phyloP scores from a whole-genome alignment of 2,113 vertebrate species.

The Melanerpes formicivorus region DNA sequence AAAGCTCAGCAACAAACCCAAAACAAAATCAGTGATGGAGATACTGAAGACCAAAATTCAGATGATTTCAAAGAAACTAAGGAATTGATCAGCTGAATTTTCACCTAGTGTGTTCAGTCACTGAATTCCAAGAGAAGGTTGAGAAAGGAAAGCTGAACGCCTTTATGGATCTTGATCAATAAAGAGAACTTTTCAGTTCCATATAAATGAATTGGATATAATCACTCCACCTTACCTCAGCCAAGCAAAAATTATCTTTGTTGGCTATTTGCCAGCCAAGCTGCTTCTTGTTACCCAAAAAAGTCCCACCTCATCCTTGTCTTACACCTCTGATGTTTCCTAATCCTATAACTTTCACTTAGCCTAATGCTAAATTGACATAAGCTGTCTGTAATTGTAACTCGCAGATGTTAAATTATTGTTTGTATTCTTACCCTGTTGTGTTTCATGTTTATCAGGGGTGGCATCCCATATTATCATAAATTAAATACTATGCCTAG shows the following conservation, averaged over 20 bases:
- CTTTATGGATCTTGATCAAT: neutral
- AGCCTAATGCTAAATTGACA: neutral
- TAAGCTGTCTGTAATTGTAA: slow-evolving; percentile 16
- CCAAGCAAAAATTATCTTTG: neutral
- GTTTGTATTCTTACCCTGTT: neutral
- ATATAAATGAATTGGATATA: neutral
- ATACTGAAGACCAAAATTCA: neutral
- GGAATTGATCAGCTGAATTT: neutral
- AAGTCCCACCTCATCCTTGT: neutral
- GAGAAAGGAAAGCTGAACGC: neutral
- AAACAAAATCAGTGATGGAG: neutral
- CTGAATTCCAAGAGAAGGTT: neutral
- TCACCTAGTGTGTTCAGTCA: neutral
- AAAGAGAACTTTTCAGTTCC: neutral
- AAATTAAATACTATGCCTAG: neutral
- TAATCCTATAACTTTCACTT: slow-evolving; percentile 23
- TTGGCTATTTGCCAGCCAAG: neutral
- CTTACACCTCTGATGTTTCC: neutral
- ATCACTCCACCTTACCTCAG: neutral
- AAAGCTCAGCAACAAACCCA: neutral
- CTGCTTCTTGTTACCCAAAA: neutral
- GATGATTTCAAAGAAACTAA: neutral
- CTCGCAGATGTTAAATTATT: neutral
- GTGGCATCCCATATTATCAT: neutral
- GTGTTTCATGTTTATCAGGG: neutral